phyloP scores from a whole-genome alignment of 2,113 vertebrate genomes.

The Falco punctatus region DNA sequence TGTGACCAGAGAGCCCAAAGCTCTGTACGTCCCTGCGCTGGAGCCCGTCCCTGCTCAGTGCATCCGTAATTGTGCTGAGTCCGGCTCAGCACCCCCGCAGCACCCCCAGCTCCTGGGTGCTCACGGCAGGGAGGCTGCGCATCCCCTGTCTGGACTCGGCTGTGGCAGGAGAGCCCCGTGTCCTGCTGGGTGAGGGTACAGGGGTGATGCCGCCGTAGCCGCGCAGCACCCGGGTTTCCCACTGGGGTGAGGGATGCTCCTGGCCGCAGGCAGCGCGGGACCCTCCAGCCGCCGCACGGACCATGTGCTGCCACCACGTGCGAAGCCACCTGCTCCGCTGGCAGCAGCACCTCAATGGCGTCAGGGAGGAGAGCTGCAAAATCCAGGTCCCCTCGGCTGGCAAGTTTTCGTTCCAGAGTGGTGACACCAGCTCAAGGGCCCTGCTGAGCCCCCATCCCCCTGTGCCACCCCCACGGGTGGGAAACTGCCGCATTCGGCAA shows the following conservation, averaged over 20 bases:
- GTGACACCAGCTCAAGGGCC: background rate
- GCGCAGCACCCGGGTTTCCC: fast-evolving
- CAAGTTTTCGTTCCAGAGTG: background rate
- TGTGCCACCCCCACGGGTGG: background rate
- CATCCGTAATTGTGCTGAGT: fast-evolving
- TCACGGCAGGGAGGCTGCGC: too few species aligned
- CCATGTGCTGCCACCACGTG: fast-evolving
- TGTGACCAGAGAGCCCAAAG: background rate
- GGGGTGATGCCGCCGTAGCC: background rate
- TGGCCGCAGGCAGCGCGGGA: too few species aligned
- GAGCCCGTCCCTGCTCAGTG: background rate
- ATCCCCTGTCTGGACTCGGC: fast-evolving
- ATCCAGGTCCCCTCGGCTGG: background rate
- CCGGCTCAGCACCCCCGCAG: background rate
- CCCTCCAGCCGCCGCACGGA: background rate
- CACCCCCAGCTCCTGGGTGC: background rate
- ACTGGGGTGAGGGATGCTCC: background rate
- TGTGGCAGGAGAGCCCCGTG: background rate
- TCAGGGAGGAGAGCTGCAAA: background rate
- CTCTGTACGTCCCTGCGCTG: fast-evolving
- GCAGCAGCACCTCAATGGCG: background rate
- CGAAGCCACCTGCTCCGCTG: background rate
- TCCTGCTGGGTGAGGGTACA: fast-evolving
- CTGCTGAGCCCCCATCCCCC: background rate
- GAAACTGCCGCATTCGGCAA: background rate